A percentile compares a stretch with the other conserved stretches of the same genome.
These are phyloP conservation scores for Philaethria dido DNA, from an alignment of 2,888 invertebrate genomes.

Conservation along the genomic window DNA sequence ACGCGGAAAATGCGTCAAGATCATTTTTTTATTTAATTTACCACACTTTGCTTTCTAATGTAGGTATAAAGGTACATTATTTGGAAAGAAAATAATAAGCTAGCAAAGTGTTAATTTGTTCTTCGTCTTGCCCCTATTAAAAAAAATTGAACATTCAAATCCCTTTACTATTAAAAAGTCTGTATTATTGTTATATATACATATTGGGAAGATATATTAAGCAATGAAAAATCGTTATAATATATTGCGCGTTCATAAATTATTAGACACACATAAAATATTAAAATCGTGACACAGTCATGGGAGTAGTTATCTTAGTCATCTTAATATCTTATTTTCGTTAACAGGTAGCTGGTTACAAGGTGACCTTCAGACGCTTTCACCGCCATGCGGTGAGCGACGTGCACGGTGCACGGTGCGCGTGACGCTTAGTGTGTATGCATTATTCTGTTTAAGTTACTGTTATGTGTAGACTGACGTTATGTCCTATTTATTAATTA, in stretches of 20 bases:
- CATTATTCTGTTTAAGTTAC: constrained; percentile 4
- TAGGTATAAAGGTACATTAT: too few relatives aligned
- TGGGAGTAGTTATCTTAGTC: neutral
- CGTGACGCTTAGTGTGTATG: constrained; percentile 9
- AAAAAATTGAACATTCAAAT: too few relatives aligned
- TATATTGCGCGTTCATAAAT: neutral
- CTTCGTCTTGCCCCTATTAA: too few relatives aligned
- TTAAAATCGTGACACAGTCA: neutral
- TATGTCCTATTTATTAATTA: neutral
- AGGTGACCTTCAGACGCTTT: constrained; percentile 35
- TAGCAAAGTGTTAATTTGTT: too few relatives aligned
- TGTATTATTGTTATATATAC: too few relatives aligned
- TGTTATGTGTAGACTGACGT: neutral
- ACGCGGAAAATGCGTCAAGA: too few relatives aligned
- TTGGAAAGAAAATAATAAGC: too few relatives aligned
- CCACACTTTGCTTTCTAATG: too few relatives aligned
- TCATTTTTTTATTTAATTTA: too few relatives aligned
- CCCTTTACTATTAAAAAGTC: neutral
- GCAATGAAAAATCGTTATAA: neutral
- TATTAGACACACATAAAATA: neutral
- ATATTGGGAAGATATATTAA: too few relatives aligned
- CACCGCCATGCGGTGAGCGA: constrained; percentile 29
- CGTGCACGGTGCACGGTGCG: constrained; percentile 25
- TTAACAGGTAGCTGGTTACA: neutral
- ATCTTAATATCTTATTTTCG: constrained; percentile 6